phyloP scores from a whole-genome alignment of 2,113 vertebrate genomes.

The Callorhinus ursinus region DNA sequence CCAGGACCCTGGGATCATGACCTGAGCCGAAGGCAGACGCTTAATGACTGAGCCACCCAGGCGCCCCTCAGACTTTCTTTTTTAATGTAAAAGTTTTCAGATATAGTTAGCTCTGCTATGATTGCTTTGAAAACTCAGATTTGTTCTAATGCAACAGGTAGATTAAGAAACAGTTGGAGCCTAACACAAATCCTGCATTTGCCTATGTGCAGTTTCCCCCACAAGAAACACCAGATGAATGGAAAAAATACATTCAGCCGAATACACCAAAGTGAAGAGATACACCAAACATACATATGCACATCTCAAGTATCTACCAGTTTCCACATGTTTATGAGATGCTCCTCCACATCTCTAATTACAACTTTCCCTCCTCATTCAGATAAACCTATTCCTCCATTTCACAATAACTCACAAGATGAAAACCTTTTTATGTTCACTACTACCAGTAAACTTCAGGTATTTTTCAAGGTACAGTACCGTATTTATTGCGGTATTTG shows the following conservation, averaged over 20 bases:
- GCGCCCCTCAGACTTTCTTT: background rate
- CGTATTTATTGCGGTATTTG: background rate
- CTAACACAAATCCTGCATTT: background rate
- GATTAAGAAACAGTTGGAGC: background rate
- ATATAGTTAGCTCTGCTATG: background rate
- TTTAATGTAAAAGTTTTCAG: background rate
- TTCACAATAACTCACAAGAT: background rate
- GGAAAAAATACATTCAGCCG: background rate
- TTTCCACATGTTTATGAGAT: background rate
- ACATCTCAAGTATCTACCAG: background rate
- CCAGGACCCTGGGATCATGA: too few species aligned
- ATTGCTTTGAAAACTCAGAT: background rate
- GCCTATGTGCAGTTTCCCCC: background rate
- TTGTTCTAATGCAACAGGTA: background rate
- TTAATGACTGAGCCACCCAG: too few species aligned
- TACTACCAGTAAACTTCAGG: background rate
- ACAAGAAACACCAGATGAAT: background rate
- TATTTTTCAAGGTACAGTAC: background rate
- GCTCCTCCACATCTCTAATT: background rate
- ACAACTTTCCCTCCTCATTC: background rate
- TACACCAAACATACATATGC: background rate
- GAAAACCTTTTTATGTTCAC: background rate
- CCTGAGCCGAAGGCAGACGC: too few species aligned
- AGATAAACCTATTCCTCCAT: background rate
- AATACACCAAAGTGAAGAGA: background rate